Conservation (phyloP, 1,140 invertebrate species). For the Zophobas atratus region DNA sequence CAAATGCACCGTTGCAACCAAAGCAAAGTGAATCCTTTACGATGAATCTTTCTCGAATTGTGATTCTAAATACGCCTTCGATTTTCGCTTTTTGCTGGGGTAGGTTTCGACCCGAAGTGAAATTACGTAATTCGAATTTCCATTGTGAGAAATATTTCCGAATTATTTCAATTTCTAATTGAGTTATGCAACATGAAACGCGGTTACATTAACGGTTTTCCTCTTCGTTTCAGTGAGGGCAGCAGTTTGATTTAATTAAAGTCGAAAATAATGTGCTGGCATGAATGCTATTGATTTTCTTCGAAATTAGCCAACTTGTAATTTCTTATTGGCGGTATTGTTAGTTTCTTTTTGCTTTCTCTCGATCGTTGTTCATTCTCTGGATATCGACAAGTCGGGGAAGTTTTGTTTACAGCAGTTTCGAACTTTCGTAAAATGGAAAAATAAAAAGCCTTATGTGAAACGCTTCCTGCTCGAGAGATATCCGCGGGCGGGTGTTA, state of each 20-base stretch:
- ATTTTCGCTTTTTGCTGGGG: not conserved
- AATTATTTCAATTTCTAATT: conserved; percentile 25
- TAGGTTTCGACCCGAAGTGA: not conserved
- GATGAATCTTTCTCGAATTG: too few species aligned
- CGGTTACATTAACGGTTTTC: conserved; percentile 28
- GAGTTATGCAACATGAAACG: conserved; percentile 15
- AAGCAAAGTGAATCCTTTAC: too few species aligned
- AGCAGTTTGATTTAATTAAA: conserved; percentile 23
- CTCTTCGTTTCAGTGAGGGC: not conserved
- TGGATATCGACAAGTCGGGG: not conserved
- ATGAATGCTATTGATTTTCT: conserved; percentile 22
- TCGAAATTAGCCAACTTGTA: conserved; percentile 11
- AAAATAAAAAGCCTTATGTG: too few species aligned
- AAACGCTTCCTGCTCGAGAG: too few species aligned
- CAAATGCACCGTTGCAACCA: too few species aligned
- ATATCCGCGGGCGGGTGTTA: too few species aligned
- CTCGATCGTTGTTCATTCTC: conserved; percentile 2
- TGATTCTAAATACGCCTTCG: too few species aligned
- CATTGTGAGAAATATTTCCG: conserved; percentile 13
- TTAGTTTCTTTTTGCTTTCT: not conserved
- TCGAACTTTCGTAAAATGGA: too few species aligned
- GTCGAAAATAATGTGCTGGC: conserved; percentile 23
- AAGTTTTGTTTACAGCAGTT: not conserved
- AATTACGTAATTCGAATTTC: conserved; percentile 4
- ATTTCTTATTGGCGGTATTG: conserved; percentile 12